These are phyloP conservation scores for Cantharis flavilabris DNA, from an alignment of 2,888 invertebrate species.

Conservation along the genomic window DNA sequence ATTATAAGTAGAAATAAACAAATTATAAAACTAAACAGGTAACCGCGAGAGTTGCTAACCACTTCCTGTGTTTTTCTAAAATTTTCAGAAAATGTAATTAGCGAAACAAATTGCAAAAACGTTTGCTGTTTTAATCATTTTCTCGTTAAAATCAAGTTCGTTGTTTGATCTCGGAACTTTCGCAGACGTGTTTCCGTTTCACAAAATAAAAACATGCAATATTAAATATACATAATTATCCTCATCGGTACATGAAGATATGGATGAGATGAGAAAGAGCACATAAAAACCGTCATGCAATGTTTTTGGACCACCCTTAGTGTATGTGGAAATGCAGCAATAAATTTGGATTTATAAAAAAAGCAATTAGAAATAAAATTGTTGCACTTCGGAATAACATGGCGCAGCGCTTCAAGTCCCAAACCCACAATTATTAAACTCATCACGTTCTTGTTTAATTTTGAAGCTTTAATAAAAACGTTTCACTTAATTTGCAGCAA, in stretches of 20 bases:
- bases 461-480: constrained; percentile 1
- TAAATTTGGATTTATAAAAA: background rate
- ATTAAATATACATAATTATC: background rate
- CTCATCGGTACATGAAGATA: background rate
- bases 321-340: background rate
- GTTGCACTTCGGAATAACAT: background rate
- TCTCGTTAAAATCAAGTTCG: background rate
- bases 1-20: background rate
- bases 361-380: background rate
- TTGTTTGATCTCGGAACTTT: background rate
- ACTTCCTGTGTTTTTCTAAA: background rate
- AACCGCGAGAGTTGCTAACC: background rate
- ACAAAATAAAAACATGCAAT: background rate
- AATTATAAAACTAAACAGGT: background rate
- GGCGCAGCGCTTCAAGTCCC: background rate
- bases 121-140: background rate
- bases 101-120: background rate
- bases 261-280: background rate
- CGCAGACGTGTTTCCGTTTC: background rate
- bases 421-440: constrained; percentile 1
- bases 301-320: background rate
- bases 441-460: constrained; percentile 12
- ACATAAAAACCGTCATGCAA: background rate
- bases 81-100: background rate
- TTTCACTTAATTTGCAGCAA: background rate